Evolutionary conservation across 2,113 vertebrate genomes (phyloP).

Genomic region (Acanthochromis polyacanthus): DNA sequence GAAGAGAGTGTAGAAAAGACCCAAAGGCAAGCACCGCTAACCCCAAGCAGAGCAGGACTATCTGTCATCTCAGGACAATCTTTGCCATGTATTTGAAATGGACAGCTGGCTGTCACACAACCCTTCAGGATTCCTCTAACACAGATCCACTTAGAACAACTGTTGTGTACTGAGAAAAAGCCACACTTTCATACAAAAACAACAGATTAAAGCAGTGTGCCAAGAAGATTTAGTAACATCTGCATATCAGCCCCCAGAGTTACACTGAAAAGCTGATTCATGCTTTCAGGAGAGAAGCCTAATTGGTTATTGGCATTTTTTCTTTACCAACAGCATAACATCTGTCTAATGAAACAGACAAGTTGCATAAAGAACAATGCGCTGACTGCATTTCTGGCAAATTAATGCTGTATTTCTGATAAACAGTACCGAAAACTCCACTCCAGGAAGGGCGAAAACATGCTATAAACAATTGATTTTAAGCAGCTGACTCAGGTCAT

Average conservation of each 20-base stretch:
- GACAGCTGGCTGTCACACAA: neutral
- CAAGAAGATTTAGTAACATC: conserved; percentile 20
- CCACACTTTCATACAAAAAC: conserved; percentile 7
- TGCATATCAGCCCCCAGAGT: neutral
- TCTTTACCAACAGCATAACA: neutral
- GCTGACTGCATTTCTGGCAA: neutral
- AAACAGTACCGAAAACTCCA: neutral
- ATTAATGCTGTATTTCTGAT: neutral
- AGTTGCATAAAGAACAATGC: too few species aligned
- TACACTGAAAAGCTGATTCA: neutral
- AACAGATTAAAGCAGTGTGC: conserved; percentile 7
- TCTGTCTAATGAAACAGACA: too few species aligned
- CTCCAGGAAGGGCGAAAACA: neutral
- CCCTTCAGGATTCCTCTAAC: conserved; percentile 1
- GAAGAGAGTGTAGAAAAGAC: conserved; percentile 49
- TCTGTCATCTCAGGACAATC: neutral
- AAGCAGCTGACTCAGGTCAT: neutral
- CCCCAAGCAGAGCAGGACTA: conserved; percentile 87
- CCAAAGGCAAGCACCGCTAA: conserved; percentile 86
- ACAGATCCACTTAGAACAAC: conserved; percentile 13
- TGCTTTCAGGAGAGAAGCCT: neutral
- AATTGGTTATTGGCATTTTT: neutral
- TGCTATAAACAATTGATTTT: neutral
- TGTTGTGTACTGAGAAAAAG: neutral
- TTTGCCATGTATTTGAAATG: neutral